phyloP scores from a whole-genome alignment of 2,797 vertebrate species.

The Pangasius krempfi region DNA sequence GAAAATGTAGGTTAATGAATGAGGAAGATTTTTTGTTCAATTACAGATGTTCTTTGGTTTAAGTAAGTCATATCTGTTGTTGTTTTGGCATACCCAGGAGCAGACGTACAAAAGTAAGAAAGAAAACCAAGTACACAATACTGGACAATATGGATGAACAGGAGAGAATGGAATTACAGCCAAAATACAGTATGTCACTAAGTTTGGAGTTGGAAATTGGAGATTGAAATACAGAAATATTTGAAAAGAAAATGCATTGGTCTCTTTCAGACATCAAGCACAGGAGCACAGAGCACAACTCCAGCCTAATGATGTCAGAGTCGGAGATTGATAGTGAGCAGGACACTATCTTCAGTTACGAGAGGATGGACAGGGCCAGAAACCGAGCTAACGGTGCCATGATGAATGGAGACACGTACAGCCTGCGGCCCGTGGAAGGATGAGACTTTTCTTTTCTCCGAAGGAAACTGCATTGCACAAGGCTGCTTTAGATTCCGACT shows the following conservation, averaged over 20 bases:
- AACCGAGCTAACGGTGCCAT: slow-evolving; percentile 68
- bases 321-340: slow-evolving; percentile 92
- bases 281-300: slow-evolving; percentile 90
- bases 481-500: neutral
- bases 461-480: neutral
- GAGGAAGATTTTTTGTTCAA: neutral
- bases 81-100: slow-evolving; percentile 70
- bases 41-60: neutral
- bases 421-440: slow-evolving; percentile 75
- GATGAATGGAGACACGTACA: slow-evolving; percentile 79
- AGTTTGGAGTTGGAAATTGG: neutral
- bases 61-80: neutral
- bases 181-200: slow-evolving; percentile 82
- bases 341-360: slow-evolving; percentile 85
- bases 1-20: slow-evolving; percentile 7
- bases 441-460: slow-evolving; percentile 43
- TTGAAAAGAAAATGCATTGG: neutral
- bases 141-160: slow-evolving; percentile 92
- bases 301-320: slow-evolving; percentile 92
- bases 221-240: neutral
- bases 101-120: slow-evolving; percentile 84
- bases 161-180: slow-evolving; percentile 87
- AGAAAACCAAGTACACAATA: slow-evolving; percentile 89
- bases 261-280: slow-evolving; percentile 85
- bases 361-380: slow-evolving; percentile 74